phyloP scores from a whole-genome alignment of 35 echinoderm and acorn worm species.

The Ophiothrix spiculata region DNA sequence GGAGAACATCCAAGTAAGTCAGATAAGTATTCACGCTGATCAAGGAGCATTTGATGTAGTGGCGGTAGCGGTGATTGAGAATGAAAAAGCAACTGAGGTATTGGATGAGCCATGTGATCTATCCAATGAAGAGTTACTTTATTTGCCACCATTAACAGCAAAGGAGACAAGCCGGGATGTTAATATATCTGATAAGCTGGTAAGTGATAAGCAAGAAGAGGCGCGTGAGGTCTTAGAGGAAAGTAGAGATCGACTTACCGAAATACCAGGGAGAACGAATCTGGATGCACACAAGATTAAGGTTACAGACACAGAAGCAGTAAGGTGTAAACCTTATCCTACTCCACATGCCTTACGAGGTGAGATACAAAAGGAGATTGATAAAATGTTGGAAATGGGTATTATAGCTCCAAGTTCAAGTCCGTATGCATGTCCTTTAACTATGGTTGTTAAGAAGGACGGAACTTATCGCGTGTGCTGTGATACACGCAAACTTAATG shows the following conservation, averaged over 20 bases:
- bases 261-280: slow-evolving; percentile 52
- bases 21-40: background rate
- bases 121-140: slow-evolving; percentile 3
- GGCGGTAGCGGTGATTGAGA: slow-evolving; percentile 52
- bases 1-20: background rate
- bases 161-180: slow-evolving; percentile 36
- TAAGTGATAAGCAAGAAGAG: background rate
- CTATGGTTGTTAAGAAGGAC: background rate
- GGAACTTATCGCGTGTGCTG: background rate
- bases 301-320: slow-evolving; percentile 25
- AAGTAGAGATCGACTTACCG: slow-evolving; percentile 27
- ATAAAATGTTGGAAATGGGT: slow-evolving; percentile 41
- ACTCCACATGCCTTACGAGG: slow-evolving; percentile 19
- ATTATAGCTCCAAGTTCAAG: background rate
- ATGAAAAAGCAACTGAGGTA: slow-evolving; percentile 22
- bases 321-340: slow-evolving; percentile 39
- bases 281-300: slow-evolving; percentile 43
- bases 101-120: slow-evolving; percentile 9
- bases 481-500: slow-evolving; percentile 22
- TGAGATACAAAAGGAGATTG: slow-evolving; percentile 19
- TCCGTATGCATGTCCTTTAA: background rate
- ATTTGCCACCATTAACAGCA: slow-evolving; percentile 11
- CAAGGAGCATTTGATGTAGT: background rate
- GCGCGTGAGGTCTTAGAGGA: slow-evolving; percentile 10
- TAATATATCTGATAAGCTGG: background rate